Evolutionary conservation across 1,140 invertebrate genomes (phyloP).

Genomic region (Frieseomelitta varia): DNA sequence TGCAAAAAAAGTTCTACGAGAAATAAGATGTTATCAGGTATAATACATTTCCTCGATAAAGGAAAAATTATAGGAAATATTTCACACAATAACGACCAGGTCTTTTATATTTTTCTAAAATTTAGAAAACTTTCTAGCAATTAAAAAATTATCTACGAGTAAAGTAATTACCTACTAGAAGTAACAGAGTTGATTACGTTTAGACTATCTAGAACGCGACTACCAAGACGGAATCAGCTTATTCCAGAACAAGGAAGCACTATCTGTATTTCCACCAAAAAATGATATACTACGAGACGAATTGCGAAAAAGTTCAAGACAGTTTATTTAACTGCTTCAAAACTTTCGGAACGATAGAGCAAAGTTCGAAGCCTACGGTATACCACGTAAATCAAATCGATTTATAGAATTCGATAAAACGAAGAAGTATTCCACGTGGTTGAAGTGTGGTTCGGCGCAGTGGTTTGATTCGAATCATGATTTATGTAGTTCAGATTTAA

Average conservation of each 20-base stretch:
- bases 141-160: no score
- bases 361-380: not conserved
- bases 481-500: not conserved
- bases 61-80: no score
- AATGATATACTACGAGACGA: not conserved
- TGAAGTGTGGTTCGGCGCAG: not conserved
- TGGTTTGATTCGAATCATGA: not conserved
- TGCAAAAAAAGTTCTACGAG: no score
- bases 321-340: not conserved
- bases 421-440: not conserved
- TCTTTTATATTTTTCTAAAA: no score
- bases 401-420: not conserved
- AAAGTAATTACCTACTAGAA: not conserved
- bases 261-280: not conserved
- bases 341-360: not conserved
- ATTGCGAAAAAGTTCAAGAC: not conserved
- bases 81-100: no score
- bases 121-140: no score
- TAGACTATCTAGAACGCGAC: no score
- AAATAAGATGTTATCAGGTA: no score
- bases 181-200: not conserved
- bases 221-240: not conserved
- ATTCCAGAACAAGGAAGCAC: not conserved
- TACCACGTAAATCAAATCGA: not conserved
- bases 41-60: no score